Evolutionary conservation across 2,888 invertebrate genomes (phyloP).

Genomic region (Caenorhabditis afra): DNA sequence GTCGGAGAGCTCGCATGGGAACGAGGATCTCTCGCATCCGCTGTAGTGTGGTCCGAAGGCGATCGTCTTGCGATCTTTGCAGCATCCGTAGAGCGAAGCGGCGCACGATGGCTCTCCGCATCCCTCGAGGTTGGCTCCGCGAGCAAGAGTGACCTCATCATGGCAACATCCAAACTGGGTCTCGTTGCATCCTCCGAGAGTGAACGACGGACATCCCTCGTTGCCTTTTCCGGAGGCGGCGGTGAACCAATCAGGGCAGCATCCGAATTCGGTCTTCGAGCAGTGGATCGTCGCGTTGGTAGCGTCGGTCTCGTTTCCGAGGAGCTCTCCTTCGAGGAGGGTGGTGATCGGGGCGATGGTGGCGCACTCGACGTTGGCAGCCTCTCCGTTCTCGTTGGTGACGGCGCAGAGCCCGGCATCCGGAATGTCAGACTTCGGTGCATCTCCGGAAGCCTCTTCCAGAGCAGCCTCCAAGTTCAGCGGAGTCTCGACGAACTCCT

Average conservation of each 20-base stretch:
- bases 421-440: conserved; percentile 12
- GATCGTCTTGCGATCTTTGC: conserved; percentile 82
- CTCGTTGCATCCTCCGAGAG: conserved; percentile 81
- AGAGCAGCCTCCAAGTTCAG: conserved; percentile 56
- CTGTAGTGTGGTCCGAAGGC: conserved; percentile 81
- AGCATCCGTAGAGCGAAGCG: conserved; percentile 82
- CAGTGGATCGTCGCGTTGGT: conserved; percentile 76
- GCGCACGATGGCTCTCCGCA: conserved; percentile 83
- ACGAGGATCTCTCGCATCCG: conserved; percentile 78
- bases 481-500: conserved; percentile 66
- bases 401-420: conserved; percentile 62
- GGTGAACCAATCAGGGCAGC: conserved; percentile 81
- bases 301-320: conserved; percentile 60
- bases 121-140: conserved; percentile 88
- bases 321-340: conserved; percentile 59
- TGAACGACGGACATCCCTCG: conserved; percentile 77
- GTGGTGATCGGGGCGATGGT: conserved; percentile 62
- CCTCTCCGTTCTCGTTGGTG: conserved; percentile 69
- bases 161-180: conserved; percentile 91
- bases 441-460: conserved; percentile 57
- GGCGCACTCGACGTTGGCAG: conserved; percentile 69
- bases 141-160: conserved; percentile 89
- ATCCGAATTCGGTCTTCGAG: conserved; percentile 80
- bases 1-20: conserved; percentile 82
- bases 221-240: conserved; percentile 78